These are phyloP conservation scores for Petrocephalus microphthalmus DNA, from an alignment of 2,113 vertebrate genomes.

Conservation along the genomic window DNA sequence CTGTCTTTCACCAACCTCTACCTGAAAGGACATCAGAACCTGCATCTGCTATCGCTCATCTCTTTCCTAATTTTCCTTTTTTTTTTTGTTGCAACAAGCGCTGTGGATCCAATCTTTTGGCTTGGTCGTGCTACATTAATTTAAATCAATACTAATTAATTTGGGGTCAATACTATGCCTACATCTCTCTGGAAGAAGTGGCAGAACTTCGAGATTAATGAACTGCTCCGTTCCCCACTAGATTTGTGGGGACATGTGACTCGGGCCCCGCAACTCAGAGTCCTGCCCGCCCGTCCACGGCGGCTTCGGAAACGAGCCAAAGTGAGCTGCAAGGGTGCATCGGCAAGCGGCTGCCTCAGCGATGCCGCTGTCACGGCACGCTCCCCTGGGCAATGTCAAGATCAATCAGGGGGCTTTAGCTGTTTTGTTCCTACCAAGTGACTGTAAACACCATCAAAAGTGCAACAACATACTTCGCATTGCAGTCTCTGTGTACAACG, in stretches of 20 bases:
- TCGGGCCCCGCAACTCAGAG: not conserved
- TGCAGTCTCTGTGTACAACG: not conserved
- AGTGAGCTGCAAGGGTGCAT: not conserved
- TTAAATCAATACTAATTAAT: conserved; percentile 60
- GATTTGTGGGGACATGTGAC: not conserved
- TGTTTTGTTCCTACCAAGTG: not conserved
- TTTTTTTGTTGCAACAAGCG: conserved; percentile 17
- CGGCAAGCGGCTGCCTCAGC: not conserved
- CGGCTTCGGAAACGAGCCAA: not conserved
- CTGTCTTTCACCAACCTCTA: not conserved
- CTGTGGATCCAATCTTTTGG: conserved; percentile 30
- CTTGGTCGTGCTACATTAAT: conserved; percentile 50
- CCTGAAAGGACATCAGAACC: not conserved
- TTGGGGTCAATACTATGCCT: conserved; percentile 43
- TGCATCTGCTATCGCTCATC: not conserved
- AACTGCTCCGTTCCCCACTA: conserved; percentile 31
- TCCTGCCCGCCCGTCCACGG: not conserved
- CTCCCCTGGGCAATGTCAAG: not conserved
- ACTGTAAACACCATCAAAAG: not conserved
- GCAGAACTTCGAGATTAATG: conserved; percentile 47
- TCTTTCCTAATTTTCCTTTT: not conserved
- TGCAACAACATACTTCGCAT: not conserved
- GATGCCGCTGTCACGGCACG: not conserved
- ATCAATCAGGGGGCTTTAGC: not conserved
- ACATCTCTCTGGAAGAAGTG: conserved; percentile 37